phyloP scores from a whole-genome alignment of 2,113 vertebrate species.

The Ptilonorhynchus violaceus region DNA sequence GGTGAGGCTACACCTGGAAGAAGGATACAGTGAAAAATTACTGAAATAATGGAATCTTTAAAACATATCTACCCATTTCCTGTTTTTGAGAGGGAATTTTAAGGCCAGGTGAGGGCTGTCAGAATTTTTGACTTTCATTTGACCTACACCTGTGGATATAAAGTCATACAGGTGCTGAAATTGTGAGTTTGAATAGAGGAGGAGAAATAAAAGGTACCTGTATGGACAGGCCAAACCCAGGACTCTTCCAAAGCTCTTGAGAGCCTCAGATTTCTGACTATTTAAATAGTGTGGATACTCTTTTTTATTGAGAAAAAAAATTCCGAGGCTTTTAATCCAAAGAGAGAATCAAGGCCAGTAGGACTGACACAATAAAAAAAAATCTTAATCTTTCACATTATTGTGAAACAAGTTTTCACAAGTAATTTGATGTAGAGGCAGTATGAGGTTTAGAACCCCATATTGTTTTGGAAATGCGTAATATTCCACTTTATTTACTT shows the following conservation, averaged over 20 bases:
- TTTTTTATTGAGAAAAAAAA: neutral
- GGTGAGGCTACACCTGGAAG: constrained; percentile 6
- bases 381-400: neutral
- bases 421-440: neutral
- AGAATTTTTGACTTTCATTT: neutral
- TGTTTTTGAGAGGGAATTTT: neutral
- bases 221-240: neutral
- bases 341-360: neutral
- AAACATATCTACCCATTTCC: neutral
- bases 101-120: neutral
- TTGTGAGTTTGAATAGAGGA: neutral
- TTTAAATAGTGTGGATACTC: neutral
- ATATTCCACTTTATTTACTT: neutral
- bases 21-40: constrained; percentile 38
- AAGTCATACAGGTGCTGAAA: neutral
- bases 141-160: neutral
- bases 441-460: neutral
- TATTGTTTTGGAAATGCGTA: neutral
- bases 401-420: neutral
- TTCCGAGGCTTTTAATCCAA: neutral
- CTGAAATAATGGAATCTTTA: constrained; percentile 42
- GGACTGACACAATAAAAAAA: neutral
- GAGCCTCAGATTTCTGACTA: neutral
- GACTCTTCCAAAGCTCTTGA: neutral
- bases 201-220: neutral